Percentiles rank a stretch among this genome's conserved stretches.
Evolutionary conservation across 2,797 vertebrate species (phyloP).

Genomic region (Poliocrania exsul): DNA sequence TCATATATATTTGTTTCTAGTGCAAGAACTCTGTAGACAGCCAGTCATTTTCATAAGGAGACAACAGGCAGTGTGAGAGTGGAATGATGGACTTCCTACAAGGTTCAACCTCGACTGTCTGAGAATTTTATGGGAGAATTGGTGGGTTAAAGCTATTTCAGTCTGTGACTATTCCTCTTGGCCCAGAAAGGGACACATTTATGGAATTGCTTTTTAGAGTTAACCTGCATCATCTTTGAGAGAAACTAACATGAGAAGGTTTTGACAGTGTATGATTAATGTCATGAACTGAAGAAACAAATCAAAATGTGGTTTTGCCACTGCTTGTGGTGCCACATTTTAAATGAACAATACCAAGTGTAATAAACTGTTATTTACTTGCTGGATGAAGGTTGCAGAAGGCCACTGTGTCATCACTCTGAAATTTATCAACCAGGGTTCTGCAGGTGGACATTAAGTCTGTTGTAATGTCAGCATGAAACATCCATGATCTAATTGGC

Average conservation of each 20-base stretch:
- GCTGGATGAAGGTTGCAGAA: constrained; percentile 29
- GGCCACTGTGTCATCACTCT: constrained; percentile 1
- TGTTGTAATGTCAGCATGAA: constrained; percentile 67
- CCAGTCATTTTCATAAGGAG: neutral
- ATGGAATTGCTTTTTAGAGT: neutral
- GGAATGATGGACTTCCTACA: neutral
- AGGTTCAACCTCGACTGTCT: neutral
- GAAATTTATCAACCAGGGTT: constrained; percentile 52
- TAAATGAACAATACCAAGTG: neutral
- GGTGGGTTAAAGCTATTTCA: neutral
- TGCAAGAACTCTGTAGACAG: neutral
- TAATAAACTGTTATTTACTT: constrained; percentile 23
- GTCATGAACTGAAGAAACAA: constrained; percentile 13
- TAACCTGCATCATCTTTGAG: neutral
- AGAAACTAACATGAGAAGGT: neutral
- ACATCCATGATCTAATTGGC: constrained; percentile 58
- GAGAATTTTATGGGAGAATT: neutral
- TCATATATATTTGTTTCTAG: neutral
- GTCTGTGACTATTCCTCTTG: neutral
- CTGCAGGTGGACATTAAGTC: constrained; percentile 53
- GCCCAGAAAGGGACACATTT: neutral
- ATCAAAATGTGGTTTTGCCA: constrained; percentile 19
- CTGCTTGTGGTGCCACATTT: neutral
- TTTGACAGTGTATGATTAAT: constrained; percentile 27
- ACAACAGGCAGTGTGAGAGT: neutral